Evolutionary conservation across 2,113 vertebrate genomes (phyloP), one percentile per base, ranked within the genome.

Genomic region (Nothoprocta pentlandii): DNA sequence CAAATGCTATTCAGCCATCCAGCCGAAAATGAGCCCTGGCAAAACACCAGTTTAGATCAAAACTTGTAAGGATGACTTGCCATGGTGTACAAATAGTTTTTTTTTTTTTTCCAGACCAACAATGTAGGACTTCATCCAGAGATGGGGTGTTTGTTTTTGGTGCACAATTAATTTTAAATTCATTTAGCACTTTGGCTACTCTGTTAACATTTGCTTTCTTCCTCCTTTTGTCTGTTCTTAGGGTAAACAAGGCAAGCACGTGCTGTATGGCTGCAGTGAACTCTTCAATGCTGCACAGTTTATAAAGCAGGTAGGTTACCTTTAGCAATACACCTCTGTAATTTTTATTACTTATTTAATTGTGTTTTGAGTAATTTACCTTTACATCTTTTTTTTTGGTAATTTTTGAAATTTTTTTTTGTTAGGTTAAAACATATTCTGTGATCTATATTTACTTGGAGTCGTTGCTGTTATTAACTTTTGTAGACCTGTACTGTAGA

Each of bases 211-310:
- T 16, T 41, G 4, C 32, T 91, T 74, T 49, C n/a, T 49, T 85
- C 32, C 39, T 47, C 21, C 44, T 47, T 81, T 71, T 63, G 49
- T 8, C 74, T 85, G 90, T 92, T 94, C 79, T 67, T 89, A 99
- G 99, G 96, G 98, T 26, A 99, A 99, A 92, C 99, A 98, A 97
- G 99, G 99, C 53, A 99, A 99, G 96, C 99, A 98, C 71, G 96
- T 99, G 44, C 96, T 99, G 68, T 99, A 99, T 86, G 99, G 99
- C 95, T 99, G 99, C 98, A 99, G 99, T 96, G 99, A 99, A 94
- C 98, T 99, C 87, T 99, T 99, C 95, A 99, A 98, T 90, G 99
- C 99, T 34, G 36, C 98, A n/a, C 99, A 99, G 95, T 99, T 99
- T 97, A 98, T 99, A 93, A 99, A 99, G 96, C 99, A 99, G 98